Base-by-base conservation (phyloP, 2,888 invertebrate genomes). In the Catocala nupta region DNA sequence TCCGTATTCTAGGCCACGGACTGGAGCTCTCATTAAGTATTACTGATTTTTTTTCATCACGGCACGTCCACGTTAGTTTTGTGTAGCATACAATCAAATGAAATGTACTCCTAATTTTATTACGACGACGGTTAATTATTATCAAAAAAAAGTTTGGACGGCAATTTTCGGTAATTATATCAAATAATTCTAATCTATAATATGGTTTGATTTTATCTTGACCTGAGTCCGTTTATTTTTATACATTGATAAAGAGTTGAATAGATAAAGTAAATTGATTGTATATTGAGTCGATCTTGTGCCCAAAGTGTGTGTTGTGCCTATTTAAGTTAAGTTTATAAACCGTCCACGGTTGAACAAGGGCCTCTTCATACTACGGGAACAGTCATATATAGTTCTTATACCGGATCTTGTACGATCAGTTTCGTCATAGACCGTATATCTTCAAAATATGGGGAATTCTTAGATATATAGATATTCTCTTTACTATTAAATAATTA, bases 101-200 rank as follows among this genome's bases (percentile, higher is more conserved):
- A 75, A 73, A 63, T 75, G 73, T 75, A 75, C 70, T 73, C 73
- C 59, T 77, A 68, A 70, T 71, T 78, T 68, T 73, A 71, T 72
- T 73, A 73, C 61, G 71, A 78, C 59, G 64, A 78, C 70, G 71
- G 70, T 71, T 70, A 49, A 67, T 60, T 71, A 75, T 73, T 65
- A 74, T 74, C 52, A 74, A 68, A 70, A 75, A 60, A 75, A 75
- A 63, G 76, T 75, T 76, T 80, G 80, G 81, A 79, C 75, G 77
- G 78, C 73, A 77, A 71, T 78, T 81, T 81, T 79, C 79, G 74
- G 79, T 81, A 80, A 81, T 74, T 81, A 81, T 75, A 81, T 75
- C 75, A 75, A 72, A 73, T 75, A 73, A 75, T 75, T 76, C 75
- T 76, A 73, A 76, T 75, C 75, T 75, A 71, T 50, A 64, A 33